Evolutionary conservation across 2,888 invertebrate genomes (phyloP), one percentile per base, ranked within the genome.

Genomic region (Calliopum simillimum): DNA sequence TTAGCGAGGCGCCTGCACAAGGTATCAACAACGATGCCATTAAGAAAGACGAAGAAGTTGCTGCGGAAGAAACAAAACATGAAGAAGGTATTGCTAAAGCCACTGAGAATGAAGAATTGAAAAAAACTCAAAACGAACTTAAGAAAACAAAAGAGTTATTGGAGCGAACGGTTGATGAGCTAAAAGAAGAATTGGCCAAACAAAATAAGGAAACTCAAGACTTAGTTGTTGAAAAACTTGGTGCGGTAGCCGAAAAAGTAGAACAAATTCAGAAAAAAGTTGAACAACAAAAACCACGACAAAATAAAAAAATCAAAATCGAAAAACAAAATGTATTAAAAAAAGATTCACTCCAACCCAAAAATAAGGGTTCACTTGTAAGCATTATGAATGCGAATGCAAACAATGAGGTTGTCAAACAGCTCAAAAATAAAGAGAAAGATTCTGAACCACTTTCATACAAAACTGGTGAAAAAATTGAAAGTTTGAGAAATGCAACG

Each of bases 221-320:
- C 44, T 71, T 84, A 23, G 82, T 84, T 11, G 80, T 78, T 0
- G 80, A 83, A 64, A 82, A 82, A 71, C 73, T 83, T 4, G 83
- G 80, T 12, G 75, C 84, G 76, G 82, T 84, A 8, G 81, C 80
- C 1, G 80, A 85, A 72, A 80, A 78, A 69, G 79, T 84, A 0
- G 77, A 80, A 1, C 85, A 88, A 75, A 86, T 89, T 75, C 88
- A 89, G 76, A 87, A 86, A n/a, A 87, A 88, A 75, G 88, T 88
- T 16, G 83, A 88, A 74, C 86, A 88, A 65, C 82, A 75, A n/a
- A 13, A 14, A 53, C 33, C 13, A 25, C 33, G 58, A 41, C n/a
- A 25, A 58, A 19, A 65, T 43, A 21, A 62, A 51, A 58, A 65
- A 11, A 43, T 21, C 19, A 46, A 14, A 43, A 59, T 63, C 11